A percentile compares a stretch with the other conserved stretches of the same genome.
Evolutionary conservation across 2,888 invertebrate genomes (phyloP).

Genomic region (Metellina segmentata): DNA sequence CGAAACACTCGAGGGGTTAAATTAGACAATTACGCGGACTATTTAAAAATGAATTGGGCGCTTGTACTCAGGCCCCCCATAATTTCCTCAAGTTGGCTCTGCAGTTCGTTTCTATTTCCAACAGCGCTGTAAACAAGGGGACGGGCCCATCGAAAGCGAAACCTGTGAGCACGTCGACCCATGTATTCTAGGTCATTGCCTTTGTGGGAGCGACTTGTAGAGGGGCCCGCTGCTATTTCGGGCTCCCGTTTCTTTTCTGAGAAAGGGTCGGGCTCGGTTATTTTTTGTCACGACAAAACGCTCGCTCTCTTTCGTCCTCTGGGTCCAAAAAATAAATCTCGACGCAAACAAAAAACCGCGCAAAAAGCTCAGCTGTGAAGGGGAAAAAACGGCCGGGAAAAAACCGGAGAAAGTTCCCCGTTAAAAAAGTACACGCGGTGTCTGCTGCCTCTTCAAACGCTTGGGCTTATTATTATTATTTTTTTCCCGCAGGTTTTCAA

Average conservation of each 20-base stretch:
- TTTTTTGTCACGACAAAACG: conserved; percentile 69
- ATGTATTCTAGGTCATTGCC: conserved; percentile 73
- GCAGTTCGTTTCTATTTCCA: conserved; percentile 13
- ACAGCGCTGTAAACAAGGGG: conserved; percentile 21
- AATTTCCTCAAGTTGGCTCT: not conserved
- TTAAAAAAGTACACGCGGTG: conserved; percentile 47
- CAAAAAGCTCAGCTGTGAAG: not conserved
- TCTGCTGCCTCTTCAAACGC: conserved; percentile 47
- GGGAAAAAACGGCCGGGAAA: conserved; percentile 10
- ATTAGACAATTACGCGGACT: not conserved
- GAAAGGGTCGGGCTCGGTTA: conserved; percentile 54
- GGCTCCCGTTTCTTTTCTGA: conserved; percentile 52
- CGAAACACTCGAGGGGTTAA: no score
- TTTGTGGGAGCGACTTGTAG: conserved; percentile 52
- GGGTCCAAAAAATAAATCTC: conserved; percentile 60
- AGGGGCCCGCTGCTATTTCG: conserved; percentile 50
- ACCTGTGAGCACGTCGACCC: conserved; percentile 66
- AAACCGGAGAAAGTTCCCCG: not conserved
- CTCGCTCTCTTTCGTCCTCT: conserved; percentile 61
- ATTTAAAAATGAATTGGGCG: not conserved
- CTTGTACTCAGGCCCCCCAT: not conserved
- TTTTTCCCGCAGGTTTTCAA: conserved; percentile 55
- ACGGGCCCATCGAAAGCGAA: conserved; percentile 47
- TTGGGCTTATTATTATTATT: conserved; percentile 26
- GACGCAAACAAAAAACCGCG: conserved; percentile 51